phyloP scores from a whole-genome alignment of 2,888 invertebrate species.

The Drosophila limbata region DNA sequence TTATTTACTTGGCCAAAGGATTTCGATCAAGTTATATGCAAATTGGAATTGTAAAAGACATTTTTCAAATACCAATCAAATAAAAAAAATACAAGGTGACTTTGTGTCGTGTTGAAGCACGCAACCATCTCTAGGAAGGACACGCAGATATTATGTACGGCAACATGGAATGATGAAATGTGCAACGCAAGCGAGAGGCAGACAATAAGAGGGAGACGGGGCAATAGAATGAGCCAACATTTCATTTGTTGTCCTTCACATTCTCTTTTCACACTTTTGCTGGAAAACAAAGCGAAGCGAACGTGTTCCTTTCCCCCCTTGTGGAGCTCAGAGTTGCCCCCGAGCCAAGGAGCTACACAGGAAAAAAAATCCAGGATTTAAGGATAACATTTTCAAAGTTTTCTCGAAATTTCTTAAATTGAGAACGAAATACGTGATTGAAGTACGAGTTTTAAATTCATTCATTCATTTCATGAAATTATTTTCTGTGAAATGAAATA shows the following conservation, averaged over 20 bases:
- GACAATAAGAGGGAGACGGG: neutral
- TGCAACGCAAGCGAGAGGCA: neutral
- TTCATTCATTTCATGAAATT: no score
- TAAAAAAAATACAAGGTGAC: neutral
- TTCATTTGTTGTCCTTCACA: slow-evolving; percentile 78
- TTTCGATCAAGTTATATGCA: no score
- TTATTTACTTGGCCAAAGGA: no score
- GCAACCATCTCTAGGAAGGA: slow-evolving; percentile 21
- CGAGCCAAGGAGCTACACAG: slow-evolving; percentile 9
- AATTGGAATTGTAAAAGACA: no score
- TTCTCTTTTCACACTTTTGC: slow-evolving; percentile 73
- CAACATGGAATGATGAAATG: slow-evolving; percentile 2
- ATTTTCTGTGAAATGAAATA: no score
- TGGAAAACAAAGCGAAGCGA: slow-evolving; percentile 49
- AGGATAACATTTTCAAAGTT: no score
- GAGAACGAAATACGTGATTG: no score
- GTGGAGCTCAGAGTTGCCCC: neutral
- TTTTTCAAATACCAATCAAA: no score
- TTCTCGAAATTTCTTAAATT: no score
- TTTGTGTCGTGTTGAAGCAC: neutral
- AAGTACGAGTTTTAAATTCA: no score
- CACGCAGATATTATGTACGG: slow-evolving; percentile 6
- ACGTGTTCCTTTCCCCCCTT: neutral
- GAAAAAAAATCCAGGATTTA: no score
- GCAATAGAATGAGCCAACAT: slow-evolving; percentile 36